A percentile compares a stretch with the other conserved stretches of the same genome.
Conservation (phyloP, 2,113 vertebrate species). For the Archilochus colubris region DNA sequence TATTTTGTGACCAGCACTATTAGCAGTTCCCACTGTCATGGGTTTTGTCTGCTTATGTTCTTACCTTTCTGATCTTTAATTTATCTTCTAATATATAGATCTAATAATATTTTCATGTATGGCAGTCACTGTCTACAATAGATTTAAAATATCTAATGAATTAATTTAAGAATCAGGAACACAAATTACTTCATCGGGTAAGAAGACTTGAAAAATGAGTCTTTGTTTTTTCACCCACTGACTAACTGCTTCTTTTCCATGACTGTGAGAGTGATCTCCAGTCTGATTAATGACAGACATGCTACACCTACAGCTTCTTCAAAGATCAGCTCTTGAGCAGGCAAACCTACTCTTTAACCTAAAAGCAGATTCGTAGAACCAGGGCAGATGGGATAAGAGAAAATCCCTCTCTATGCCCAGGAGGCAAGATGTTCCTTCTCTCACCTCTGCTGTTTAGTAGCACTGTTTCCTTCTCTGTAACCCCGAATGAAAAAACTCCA, state of each 20-base stretch:
- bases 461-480: neutral
- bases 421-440: neutral
- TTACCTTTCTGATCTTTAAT: neutral
- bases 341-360: neutral
- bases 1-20: neutral
- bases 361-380: conserved; percentile 20
- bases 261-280: neutral
- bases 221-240: neutral
- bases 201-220: neutral
- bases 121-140: neutral
- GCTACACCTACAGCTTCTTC: neutral
- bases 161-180: neutral
- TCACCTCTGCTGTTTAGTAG: neutral
- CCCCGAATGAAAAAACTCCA: neutral
- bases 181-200: neutral
- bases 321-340: neutral
- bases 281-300: conserved; percentile 21
- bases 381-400: neutral
- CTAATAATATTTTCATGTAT: neutral
- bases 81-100: neutral
- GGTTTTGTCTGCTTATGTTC: neutral
- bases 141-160: neutral
- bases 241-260: neutral
- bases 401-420: neutral
- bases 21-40: neutral